Evolutionary conservation across 2,888 invertebrate species (phyloP).

Genomic region (Sipha maydis): DNA sequence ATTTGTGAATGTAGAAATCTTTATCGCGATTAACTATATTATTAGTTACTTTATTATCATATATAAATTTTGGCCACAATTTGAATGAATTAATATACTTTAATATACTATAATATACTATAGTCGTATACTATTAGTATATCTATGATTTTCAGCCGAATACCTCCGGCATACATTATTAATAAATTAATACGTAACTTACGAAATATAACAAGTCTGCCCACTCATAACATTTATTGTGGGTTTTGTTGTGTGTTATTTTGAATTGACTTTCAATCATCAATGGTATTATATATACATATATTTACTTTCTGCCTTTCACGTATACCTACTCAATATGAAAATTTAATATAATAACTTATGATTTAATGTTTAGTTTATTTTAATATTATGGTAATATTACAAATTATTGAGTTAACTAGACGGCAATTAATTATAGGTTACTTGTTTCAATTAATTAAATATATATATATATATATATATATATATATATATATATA

Average conservation of each 20-base stretch:
- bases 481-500: too few species aligned
- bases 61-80: not conserved
- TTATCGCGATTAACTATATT: too few species aligned
- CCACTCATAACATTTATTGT: constrained; percentile 11
- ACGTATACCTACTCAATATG: constrained; percentile 24
- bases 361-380: not conserved
- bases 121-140: too few species aligned
- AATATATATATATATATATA: too few species aligned
- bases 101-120: too few species aligned
- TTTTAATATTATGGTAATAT: not conserved
- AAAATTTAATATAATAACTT: not conserved
- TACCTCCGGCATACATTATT: not conserved
- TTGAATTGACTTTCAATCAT: not conserved
- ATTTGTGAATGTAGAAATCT: too few species aligned
- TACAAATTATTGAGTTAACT: not conserved
- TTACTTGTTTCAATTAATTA: too few species aligned
- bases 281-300: not conserved
- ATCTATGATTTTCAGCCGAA: not conserved
- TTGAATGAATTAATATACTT: not conserved
- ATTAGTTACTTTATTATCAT: not conserved
- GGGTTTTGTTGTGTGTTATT: not conserved
- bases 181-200: not conserved
- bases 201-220: not conserved
- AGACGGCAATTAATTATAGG: too few species aligned
- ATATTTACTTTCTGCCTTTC: not conserved